phyloP scores from a whole-genome alignment of 2,797 vertebrate genomes.

The Caiman crocodilus region DNA sequence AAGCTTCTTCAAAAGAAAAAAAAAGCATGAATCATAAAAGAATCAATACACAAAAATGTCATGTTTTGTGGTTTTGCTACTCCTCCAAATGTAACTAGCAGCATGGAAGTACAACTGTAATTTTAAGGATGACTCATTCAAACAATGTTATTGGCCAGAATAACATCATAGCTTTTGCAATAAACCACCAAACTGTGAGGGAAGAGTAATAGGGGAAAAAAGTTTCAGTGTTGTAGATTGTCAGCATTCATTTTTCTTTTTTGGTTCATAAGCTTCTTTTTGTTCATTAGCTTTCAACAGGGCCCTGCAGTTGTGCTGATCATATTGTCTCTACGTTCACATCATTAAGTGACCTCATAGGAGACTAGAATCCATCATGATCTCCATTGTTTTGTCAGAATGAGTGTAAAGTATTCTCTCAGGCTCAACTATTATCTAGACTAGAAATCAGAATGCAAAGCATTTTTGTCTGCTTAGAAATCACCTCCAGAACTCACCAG shows the following conservation, averaged over 20 bases:
- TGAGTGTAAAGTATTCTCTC: background rate
- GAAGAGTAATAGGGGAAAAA: background rate
- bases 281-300: background rate
- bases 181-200: background rate
- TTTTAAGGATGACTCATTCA: background rate
- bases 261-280: background rate
- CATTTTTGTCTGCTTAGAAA: background rate
- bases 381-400: background rate
- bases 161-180: background rate
- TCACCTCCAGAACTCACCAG: background rate
- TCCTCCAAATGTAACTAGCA: background rate
- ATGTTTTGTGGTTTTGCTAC: background rate
- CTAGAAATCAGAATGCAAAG: slow-evolving; percentile 11
- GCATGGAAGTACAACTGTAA: background rate
- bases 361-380: background rate
- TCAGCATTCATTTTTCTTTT: background rate
- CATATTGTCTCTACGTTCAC: background rate
- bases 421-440: background rate
- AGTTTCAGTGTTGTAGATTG: background rate
- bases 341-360: background rate
- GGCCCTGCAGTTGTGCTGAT: background rate
- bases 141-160: background rate
- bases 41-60: background rate
- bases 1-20: background rate
- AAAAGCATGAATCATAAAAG: background rate